Evolutionary conservation across 2,113 vertebrate genomes (phyloP).

Genomic region (Colossoma macropomum): DNA sequence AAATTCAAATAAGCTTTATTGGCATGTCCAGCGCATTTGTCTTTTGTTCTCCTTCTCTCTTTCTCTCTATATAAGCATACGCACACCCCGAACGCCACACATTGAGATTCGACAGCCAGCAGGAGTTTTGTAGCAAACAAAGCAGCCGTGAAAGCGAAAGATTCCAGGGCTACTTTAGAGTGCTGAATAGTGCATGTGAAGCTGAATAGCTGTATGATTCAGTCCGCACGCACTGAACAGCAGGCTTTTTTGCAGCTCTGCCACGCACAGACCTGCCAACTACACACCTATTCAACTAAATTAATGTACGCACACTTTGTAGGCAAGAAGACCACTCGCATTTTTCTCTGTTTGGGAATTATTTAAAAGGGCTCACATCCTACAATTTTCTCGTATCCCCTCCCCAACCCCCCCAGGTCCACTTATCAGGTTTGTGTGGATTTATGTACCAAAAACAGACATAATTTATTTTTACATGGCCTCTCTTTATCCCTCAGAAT

Average conservation of each 20-base stretch:
- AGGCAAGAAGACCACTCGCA: background rate
- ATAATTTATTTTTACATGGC: too few relatives aligned
- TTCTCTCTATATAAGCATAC: background rate
- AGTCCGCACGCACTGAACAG: conserved; percentile 60
- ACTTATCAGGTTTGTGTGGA: too few relatives aligned
- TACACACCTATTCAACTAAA: conserved; percentile 8
- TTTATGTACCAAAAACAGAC: too few relatives aligned
- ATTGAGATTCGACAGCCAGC: conserved; percentile 4
- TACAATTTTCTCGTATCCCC: too few relatives aligned
- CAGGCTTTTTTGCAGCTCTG: conserved; percentile 56
- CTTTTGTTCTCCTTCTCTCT: conserved; percentile 14
- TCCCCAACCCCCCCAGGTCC: too few relatives aligned
- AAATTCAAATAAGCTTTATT: conserved; percentile 30
- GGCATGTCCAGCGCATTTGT: conserved; percentile 7
- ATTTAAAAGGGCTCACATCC: too few relatives aligned
- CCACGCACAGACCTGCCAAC: conserved; percentile 26
- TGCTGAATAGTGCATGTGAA: conserved; percentile 29
- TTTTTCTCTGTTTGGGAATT: background rate
- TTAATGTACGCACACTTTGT: conserved; percentile 18
- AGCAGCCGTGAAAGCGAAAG: conserved; percentile 13
- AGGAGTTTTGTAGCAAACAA: conserved; percentile 33
- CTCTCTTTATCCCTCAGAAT: too few relatives aligned
- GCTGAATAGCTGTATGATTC: conserved; percentile 63
- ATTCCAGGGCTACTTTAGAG: conserved; percentile 16
- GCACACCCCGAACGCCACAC: conserved; percentile 46